Evolutionary conservation across 1,140 invertebrate genomes (phyloP), one percentile per base, ranked within the genome.

Genomic region (Megathymus violae): DNA sequence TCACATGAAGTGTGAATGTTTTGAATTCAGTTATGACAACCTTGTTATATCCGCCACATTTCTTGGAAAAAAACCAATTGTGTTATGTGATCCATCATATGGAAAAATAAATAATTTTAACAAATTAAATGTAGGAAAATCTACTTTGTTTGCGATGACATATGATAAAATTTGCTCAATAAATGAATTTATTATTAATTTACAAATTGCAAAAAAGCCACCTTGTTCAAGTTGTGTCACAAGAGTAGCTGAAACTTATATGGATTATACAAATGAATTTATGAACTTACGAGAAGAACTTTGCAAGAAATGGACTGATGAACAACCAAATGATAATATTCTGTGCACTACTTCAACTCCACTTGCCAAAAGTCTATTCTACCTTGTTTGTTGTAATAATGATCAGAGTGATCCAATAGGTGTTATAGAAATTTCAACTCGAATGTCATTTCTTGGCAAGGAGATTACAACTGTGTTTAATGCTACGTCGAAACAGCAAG

Each of bases 1-100:
- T 44, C 73, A 88, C 46, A 88, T 90, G 88, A 90, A 90, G 63
- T 90, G 88, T 60, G 88, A 90, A 46, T 88, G 88, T 71, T 90
- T 88, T 60, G 80, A 88, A 47, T 69, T 88, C 17, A 80, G 86
- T 54, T 79, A 64, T 27, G 86, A 83, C 47, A 90, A 88, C 69
- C 74, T 90, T 17, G 76, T 88, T 4, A 88, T 90, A 61, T 63
- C 75, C 14, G 85, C 83, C 10, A 62, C 51, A 36, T 90, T 90
- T 73, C 74, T 90, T 17, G 83, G 83, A 9, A 90, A 90, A 64
- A 71, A 69, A 47, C 88, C 88, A 0, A 84, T 90, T 67, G 59
- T 77, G n/a, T 65, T 90, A 40, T 90, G 85, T 27, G 85, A 90
- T 69, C 65, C 75, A 0, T 80, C 79, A 4, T 85, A 78, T 59